These are phyloP conservation scores for Styela plicata DNA, from an alignment of 23 tunicate species.

Conservation along the genomic window DNA sequence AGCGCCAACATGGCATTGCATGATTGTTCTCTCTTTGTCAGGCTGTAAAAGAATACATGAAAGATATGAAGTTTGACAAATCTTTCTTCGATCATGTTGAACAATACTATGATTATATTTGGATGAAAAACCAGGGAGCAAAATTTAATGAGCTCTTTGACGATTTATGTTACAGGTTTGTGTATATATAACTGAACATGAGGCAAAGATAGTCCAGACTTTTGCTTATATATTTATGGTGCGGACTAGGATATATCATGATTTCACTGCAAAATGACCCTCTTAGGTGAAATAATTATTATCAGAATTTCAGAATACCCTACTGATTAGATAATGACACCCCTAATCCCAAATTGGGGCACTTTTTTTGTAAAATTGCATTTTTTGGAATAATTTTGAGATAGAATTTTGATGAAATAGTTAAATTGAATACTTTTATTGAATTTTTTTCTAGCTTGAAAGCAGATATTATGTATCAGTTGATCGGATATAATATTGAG, in stretches of 20 bases:
- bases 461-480: constrained; percentile 77
- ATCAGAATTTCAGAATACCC: too few relatives aligned
- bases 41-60: constrained; percentile 83
- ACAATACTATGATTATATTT: constrained; percentile 83
- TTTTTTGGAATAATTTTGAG: too few relatives aligned
- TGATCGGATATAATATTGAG: constrained; percentile 57
- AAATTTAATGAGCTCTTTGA: constrained; percentile 69
- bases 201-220: not conserved
- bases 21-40: constrained; percentile 19
- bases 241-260: too few relatives aligned
- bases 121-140: constrained; percentile 84
- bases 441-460: too few relatives aligned
- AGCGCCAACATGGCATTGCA: not conserved
- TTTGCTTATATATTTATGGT: not conserved
- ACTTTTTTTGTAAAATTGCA: too few relatives aligned
- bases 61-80: constrained; percentile 55
- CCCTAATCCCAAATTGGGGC: too few relatives aligned
- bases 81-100: constrained; percentile 57
- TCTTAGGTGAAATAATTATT: too few relatives aligned
- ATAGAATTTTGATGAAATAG: too few relatives aligned
- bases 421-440: too few relatives aligned
- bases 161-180: constrained; percentile 82
- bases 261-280: too few relatives aligned
- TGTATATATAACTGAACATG: not conserved
- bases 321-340: too few relatives aligned